Conservation (phyloP, 2,797 vertebrate genomes). For the Siniperca obscura region DNA sequence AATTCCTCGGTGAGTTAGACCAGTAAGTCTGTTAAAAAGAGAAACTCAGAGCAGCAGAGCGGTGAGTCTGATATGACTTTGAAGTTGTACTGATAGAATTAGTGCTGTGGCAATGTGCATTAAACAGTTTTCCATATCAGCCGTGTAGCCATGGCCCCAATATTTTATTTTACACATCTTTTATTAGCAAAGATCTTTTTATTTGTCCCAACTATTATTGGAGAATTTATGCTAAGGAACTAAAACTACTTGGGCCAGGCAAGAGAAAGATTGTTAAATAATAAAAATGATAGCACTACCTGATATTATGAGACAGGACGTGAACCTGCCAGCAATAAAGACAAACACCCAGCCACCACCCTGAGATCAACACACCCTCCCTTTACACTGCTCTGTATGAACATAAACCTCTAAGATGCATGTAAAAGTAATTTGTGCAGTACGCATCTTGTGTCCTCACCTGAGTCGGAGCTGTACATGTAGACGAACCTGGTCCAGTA, state of each 20-base stretch:
- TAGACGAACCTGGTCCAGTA: slow-evolving; percentile 95
- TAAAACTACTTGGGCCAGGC: too few species aligned
- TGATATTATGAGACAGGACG: background rate
- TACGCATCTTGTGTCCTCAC: slow-evolving; percentile 77
- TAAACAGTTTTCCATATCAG: too few species aligned
- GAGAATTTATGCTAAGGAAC: too few species aligned
- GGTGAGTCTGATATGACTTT: background rate
- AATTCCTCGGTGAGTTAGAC: background rate
- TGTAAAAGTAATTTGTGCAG: background rate
- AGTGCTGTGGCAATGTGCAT: background rate
- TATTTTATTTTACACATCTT: too few species aligned
- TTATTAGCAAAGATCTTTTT: background rate
- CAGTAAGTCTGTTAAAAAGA: background rate
- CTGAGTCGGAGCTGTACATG: slow-evolving; percentile 95
- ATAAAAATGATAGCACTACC: too few species aligned
- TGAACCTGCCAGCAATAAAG: background rate
- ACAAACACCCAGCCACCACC: background rate
- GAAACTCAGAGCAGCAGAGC: background rate
- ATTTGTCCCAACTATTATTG: background rate
- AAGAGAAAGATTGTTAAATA: too few species aligned
- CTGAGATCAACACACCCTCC: too few species aligned
- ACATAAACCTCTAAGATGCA: background rate
- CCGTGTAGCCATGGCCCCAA: too few species aligned
- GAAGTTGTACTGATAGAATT: too few species aligned
- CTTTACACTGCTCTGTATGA: background rate